phyloP scores from a whole-genome alignment of 2,888 invertebrate genomes.

The Drosophila picticornis region DNA sequence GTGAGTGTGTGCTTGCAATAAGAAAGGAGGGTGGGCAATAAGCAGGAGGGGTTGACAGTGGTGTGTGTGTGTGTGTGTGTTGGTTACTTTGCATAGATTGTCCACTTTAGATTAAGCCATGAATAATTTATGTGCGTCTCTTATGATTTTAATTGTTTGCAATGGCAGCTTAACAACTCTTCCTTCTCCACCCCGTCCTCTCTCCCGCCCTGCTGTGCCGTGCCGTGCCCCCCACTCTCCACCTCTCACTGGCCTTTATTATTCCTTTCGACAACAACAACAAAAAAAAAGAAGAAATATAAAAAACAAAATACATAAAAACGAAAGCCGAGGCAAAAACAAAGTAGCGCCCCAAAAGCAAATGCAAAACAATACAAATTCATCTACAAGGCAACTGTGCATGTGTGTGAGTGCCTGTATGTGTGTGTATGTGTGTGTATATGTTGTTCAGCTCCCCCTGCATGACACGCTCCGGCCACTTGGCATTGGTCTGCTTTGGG shows the following conservation, averaged over 20 bases:
- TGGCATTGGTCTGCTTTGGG: constrained; percentile 61
- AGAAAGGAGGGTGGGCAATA: constrained; percentile 2
- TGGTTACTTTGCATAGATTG: constrained; percentile 83
- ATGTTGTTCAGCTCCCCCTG: constrained; percentile 40
- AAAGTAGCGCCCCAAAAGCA: constrained; percentile 80
- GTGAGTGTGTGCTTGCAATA: not conserved
- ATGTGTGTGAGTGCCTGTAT: constrained; percentile 24
- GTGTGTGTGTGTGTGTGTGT: constrained; percentile 32
- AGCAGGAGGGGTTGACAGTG: not conserved
- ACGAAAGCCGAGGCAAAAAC: constrained; percentile 69
- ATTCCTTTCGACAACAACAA: constrained; percentile 55
- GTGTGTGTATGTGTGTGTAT: constrained; percentile 19
- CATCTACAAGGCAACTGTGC: constrained; percentile 65
- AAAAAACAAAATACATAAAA: constrained; percentile 47
- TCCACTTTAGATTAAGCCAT: constrained; percentile 84
- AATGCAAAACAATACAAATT: constrained; percentile 81
- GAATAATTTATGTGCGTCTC: constrained; percentile 85
- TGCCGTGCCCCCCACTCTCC: not conserved
- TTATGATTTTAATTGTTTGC: constrained; percentile 85
- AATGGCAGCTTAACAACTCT: constrained; percentile 82
- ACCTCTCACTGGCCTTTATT: constrained; percentile 52
- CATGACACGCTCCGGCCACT: constrained; percentile 45
- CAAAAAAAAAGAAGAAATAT: constrained; percentile 30
- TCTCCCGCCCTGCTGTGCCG: not conserved
- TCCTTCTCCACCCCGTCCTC: constrained; percentile 23